Evolutionary conservation across 1,140 invertebrate genomes (phyloP).

Genomic region (Drosophila persimilis): DNA sequence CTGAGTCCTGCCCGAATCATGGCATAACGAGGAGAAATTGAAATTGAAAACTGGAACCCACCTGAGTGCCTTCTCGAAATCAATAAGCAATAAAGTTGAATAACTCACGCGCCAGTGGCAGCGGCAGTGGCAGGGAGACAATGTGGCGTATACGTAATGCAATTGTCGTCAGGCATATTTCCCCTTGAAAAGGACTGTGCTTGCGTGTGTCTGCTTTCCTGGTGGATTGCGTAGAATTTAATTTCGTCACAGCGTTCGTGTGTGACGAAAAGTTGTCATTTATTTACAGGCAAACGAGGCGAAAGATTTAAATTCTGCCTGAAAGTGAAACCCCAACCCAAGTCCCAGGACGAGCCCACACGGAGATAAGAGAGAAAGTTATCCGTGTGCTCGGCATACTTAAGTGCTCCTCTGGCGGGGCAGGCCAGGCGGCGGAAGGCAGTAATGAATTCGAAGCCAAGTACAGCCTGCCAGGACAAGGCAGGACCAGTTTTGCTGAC

Average conservation of each 20-base stretch:
- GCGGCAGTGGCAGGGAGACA: slow-evolving; percentile 14
- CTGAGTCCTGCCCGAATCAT: not conserved
- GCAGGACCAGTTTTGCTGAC: slow-evolving; percentile 32
- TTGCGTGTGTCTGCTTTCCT: not conserved
- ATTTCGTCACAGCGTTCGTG: slow-evolving; percentile 32
- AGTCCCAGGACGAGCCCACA: slow-evolving; percentile 6
- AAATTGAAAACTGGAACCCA: slow-evolving; percentile 20
- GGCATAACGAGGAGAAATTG: slow-evolving; percentile 33
- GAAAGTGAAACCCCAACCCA: slow-evolving; percentile 14
- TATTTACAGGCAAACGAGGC: slow-evolving; percentile 35
- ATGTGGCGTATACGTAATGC: slow-evolving; percentile 61
- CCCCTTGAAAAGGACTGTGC: not conserved
- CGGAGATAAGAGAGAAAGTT: slow-evolving; percentile 33
- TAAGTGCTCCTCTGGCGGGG: slow-evolving; percentile 26
- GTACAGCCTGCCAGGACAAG: not conserved
- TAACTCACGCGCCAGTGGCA: slow-evolving; percentile 16
- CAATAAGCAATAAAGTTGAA: slow-evolving; percentile 47
- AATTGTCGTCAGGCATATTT: slow-evolving; percentile 46
- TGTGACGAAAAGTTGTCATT: slow-evolving; percentile 46
- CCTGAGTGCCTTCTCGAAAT: slow-evolving; percentile 25
- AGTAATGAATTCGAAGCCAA: slow-evolving; percentile 11
- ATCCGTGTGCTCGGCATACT: slow-evolving; percentile 54
- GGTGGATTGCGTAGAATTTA: slow-evolving; percentile 23
- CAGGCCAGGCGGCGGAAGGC: slow-evolving; percentile 1
- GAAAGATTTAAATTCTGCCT: slow-evolving; percentile 42